A percentile compares a stretch with the other conserved stretches of the same genome.
phyloP scores from a whole-genome alignment of 2,797 vertebrate species.

The Sebastes nivosus region DNA sequence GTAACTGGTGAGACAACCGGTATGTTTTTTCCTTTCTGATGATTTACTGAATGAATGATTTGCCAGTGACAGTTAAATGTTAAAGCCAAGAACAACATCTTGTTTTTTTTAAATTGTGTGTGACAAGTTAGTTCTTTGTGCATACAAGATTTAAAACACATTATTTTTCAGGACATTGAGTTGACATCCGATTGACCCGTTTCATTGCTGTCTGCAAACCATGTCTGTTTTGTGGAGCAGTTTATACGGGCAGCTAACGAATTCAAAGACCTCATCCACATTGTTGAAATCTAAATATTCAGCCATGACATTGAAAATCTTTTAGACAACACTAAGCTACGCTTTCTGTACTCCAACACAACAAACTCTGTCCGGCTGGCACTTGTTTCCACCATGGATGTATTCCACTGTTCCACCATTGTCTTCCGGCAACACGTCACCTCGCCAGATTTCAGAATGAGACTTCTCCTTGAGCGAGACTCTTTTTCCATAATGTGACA shows the following conservation, averaged over 20 bases:
- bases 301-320: no score
- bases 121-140: neutral
- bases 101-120: neutral
- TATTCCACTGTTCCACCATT: no score
- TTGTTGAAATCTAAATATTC: no score
- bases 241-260: neutral
- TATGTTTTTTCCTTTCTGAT: constrained; percentile 69
- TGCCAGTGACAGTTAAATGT: constrained; percentile 9
- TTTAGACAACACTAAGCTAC: no score
- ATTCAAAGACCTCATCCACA: no score
- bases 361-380: no score
- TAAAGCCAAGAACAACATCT: neutral
- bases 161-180: neutral
- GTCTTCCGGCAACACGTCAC: no score
- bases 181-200: neutral
- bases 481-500: no score
- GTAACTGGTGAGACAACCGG: constrained; percentile 84
- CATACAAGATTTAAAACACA: neutral
- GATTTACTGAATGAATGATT: constrained; percentile 39
- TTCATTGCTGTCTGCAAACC: neutral
- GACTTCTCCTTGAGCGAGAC: no score
- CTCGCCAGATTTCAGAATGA: no score
- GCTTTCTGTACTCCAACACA: no score
- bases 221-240: neutral
- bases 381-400: no score